Percentiles rank a stretch among this genome's conserved stretches.
Conservation (phyloP, 2,113 vertebrate species). For the Seriola aureovittata region DNA sequence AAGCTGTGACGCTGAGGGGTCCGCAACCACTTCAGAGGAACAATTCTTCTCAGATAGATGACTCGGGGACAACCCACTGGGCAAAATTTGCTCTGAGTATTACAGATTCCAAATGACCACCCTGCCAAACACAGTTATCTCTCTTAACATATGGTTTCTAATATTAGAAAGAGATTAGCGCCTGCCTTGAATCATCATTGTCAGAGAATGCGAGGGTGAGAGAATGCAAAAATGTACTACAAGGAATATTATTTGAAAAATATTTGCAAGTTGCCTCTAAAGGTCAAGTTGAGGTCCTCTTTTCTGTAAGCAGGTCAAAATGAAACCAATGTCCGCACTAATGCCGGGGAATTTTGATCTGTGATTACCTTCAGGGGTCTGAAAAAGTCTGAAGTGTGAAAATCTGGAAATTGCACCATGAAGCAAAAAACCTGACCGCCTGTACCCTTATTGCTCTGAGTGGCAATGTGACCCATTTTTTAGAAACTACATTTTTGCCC, state of each 20-base stretch:
- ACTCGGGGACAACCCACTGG: conserved; percentile 43
- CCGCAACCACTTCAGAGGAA: conserved; percentile 33
- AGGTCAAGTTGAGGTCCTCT: conserved; percentile 34
- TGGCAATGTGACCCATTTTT: conserved; percentile 55
- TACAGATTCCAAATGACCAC: conserved; percentile 52
- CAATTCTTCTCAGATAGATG: conserved; percentile 30
- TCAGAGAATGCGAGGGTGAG: conserved; percentile 10
- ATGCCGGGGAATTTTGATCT: conserved; percentile 36
- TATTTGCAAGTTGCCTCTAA: conserved; percentile 41
- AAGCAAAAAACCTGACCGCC: conserved; percentile 44
- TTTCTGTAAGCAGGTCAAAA: conserved; percentile 30
- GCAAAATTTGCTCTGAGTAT: conserved; percentile 44
- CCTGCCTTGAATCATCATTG: conserved; percentile 41
- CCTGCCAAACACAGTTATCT: conserved; percentile 58
- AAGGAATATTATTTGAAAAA: conserved; percentile 18
- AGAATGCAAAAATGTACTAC: conserved; percentile 43
- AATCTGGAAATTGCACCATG: conserved; percentile 54
- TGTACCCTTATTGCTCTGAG: conserved; percentile 31
- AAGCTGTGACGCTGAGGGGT: conserved; percentile 33
- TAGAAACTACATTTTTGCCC: conserved; percentile 29
- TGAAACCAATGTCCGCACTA: conserved; percentile 14
- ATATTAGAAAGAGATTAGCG: conserved; percentile 58
- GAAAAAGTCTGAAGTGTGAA: conserved; percentile 40
- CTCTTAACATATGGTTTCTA: conserved; percentile 50
- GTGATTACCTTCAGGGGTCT: conserved; percentile 45